Evolutionary conservation across 2,888 invertebrate species (phyloP).

Genomic region (Stictocephala bisonia): DNA sequence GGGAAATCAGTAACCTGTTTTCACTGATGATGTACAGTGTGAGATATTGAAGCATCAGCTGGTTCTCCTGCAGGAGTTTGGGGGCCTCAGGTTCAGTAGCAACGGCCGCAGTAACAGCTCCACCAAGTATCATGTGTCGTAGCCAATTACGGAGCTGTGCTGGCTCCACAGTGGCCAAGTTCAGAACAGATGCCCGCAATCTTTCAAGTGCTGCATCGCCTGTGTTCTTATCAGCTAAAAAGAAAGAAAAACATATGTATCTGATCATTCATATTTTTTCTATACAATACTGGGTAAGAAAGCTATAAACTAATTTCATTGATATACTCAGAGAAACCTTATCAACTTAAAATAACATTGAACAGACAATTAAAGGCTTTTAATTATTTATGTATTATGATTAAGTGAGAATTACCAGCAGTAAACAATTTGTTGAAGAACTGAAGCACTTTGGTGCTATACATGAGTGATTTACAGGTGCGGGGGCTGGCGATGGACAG

Average conservation of each 20-base stretch:
- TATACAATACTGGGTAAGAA: neutral
- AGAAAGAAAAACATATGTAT: neutral
- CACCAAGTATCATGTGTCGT: conserved; percentile 74
- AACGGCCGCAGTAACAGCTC: conserved; percentile 59
- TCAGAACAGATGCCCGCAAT: conserved; percentile 75
- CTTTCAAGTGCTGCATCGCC: conserved; percentile 74
- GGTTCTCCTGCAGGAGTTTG: conserved; percentile 73
- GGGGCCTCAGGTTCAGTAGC: conserved; percentile 12
- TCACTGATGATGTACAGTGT: conserved; percentile 80
- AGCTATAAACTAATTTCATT: neutral
- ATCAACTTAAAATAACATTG: neutral
- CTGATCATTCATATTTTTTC: too few relatives aligned
- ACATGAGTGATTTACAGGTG: conserved; percentile 70
- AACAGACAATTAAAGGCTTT: too few relatives aligned
- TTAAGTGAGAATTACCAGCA: conserved; percentile 63
- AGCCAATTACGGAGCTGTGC: conserved; percentile 74
- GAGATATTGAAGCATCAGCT: conserved; percentile 75
- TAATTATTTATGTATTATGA: too few relatives aligned
- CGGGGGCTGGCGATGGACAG: conserved; percentile 83
- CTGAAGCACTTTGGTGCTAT: conserved; percentile 81
- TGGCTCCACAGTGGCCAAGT: conserved; percentile 73
- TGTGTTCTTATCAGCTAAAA: conserved; percentile 71
- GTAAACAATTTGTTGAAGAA: conserved; percentile 81
- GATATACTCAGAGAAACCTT: neutral
- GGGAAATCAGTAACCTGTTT: too few relatives aligned